Conservation (phyloP, 2,797 vertebrate genomes). For the Phylloscopus collybita region DNA sequence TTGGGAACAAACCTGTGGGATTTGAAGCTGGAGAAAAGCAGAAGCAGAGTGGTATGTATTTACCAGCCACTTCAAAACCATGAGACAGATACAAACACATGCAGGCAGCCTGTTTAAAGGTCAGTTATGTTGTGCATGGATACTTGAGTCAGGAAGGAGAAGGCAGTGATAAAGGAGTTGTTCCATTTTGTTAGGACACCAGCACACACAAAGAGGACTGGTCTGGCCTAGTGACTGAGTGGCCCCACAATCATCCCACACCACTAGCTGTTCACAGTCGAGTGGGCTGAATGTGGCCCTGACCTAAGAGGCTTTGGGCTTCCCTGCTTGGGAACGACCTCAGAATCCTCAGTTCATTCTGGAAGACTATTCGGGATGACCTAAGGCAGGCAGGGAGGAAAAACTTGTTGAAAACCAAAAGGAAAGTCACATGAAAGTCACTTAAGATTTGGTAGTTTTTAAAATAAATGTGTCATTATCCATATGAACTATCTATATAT, state of each 20-base stretch:
- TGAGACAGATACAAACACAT: neutral
- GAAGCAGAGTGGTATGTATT: neutral
- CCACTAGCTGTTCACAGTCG: conserved; percentile 41
- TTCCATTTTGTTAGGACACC: neutral
- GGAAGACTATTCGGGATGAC: neutral
- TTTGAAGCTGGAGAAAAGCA: neutral
- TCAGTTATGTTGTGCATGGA: neutral
- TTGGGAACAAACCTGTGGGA: conserved; percentile 15
- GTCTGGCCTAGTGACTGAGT: conserved; percentile 11
- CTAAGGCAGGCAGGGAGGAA: neutral
- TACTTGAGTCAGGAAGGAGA: neutral
- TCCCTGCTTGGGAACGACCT: conserved; percentile 48
- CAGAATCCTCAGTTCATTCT: conserved; percentile 19
- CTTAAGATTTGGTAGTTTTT: neutral
- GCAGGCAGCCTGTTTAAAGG: neutral
- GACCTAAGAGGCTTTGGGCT: neutral
- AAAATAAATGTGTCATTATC: neutral
- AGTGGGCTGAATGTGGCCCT: conserved; percentile 47
- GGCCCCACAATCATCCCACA: neutral
- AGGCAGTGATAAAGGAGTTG: conserved; percentile 28
- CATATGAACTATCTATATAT: neutral
- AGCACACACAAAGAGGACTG: neutral
- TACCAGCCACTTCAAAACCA: conserved; percentile 19
- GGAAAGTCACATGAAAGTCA: neutral
- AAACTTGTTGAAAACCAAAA: conserved; percentile 6